Evolutionary conservation across 2,797 vertebrate genomes (phyloP).

Genomic region (Anas bahamensis): DNA sequence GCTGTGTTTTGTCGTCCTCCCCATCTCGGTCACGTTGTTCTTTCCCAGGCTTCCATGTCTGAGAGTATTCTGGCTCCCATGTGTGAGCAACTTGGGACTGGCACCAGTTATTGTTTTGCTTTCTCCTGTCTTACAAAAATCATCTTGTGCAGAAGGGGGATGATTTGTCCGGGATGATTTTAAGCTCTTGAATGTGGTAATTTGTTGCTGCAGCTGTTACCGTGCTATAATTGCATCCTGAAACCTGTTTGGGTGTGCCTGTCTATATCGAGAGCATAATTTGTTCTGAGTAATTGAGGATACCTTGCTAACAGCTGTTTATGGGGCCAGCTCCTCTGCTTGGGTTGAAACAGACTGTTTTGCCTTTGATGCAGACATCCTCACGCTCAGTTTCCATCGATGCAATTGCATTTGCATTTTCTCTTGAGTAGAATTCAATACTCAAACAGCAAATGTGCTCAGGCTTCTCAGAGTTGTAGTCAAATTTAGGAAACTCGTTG

Average conservation of each 20-base stretch:
- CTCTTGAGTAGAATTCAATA: neutral
- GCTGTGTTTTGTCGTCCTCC: slow-evolving; percentile 10
- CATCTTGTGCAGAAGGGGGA: neutral
- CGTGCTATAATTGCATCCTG: neutral
- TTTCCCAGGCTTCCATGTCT: neutral
- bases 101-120: slow-evolving; percentile 20
- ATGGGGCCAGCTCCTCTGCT: neutral
- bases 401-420: slow-evolving; percentile 44
- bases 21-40: slow-evolving; percentile 30
- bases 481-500: neutral
- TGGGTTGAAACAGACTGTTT: neutral
- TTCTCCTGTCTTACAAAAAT: slow-evolving; percentile 34
- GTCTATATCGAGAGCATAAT: neutral
- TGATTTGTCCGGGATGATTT: slow-evolving; percentile 23
- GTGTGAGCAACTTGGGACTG: neutral
- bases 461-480: neutral
- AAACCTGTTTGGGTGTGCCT: slow-evolving; percentile 26
- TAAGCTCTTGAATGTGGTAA: slow-evolving; percentile 12
- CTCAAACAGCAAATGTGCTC: neutral
- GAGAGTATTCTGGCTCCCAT: neutral
- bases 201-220: slow-evolving; percentile 48
- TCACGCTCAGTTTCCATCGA: neutral
- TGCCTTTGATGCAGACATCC: neutral
- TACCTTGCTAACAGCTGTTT: slow-evolving; percentile 47
- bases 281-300: slow-evolving; percentile 35